phyloP scores from a whole-genome alignment of 2,888 invertebrate genomes.

The Lathronympha strigana region DNA sequence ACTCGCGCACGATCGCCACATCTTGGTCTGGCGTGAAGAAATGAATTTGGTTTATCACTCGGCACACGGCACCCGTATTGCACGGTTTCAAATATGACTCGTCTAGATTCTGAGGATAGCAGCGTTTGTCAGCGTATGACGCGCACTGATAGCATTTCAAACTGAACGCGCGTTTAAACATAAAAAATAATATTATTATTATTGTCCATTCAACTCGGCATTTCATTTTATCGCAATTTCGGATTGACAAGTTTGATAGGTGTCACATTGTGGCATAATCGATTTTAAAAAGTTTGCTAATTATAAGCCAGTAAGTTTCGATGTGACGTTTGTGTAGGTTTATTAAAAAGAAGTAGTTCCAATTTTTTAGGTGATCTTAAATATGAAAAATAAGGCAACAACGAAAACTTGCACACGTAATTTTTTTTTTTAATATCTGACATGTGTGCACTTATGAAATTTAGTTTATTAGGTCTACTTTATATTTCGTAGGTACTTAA shows the following conservation, averaged over 20 bases:
- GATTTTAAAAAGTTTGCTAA: slow-evolving; percentile 18
- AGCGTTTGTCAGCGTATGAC: slow-evolving; percentile 55
- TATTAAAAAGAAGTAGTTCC: no score
- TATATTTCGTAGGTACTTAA: no score
- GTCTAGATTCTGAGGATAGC: slow-evolving; percentile 62
- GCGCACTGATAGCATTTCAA: slow-evolving; percentile 75
- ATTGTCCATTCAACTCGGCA: slow-evolving; percentile 41
- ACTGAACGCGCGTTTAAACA: slow-evolving; percentile 48
- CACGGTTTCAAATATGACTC: slow-evolving; percentile 60
- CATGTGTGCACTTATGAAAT: no score
- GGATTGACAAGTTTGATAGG: slow-evolving; percentile 10
- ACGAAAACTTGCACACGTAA: no score
- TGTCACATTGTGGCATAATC: slow-evolving; percentile 16
- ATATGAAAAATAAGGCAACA: no score
- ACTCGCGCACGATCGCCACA: slow-evolving; percentile 64
- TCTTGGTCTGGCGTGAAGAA: slow-evolving; percentile 64
- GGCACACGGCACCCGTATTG: slow-evolving; percentile 58
- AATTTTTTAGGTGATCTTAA: no score
- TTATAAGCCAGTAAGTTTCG: slow-evolving; percentile 8
- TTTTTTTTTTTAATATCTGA: no score
- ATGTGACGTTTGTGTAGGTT: background rate
- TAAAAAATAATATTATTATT: slow-evolving; percentile 48
- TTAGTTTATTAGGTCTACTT: no score
- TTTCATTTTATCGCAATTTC: slow-evolving; percentile 14
- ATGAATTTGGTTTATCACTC: slow-evolving; percentile 66